phyloP scores from a whole-genome alignment of 1,140 invertebrate genomes.

The Leptoteleia sp. region DNA sequence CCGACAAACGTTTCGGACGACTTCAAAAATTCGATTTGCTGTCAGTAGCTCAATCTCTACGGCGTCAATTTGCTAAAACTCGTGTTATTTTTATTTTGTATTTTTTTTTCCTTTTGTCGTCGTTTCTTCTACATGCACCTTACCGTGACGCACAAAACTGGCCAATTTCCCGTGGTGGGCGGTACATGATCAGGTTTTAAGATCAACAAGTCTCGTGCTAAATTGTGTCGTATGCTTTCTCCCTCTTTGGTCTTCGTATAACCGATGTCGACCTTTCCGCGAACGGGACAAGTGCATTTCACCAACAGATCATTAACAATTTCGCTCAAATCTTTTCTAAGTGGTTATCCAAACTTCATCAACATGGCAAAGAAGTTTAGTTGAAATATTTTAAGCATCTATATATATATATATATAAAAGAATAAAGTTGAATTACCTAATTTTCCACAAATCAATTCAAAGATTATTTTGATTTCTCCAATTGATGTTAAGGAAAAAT shows the following conservation, averaged over 20 bases:
- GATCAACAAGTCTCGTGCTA: slow-evolving; percentile 45
- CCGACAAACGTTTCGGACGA: slow-evolving; percentile 13
- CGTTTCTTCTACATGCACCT: no score
- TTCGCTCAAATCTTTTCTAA: no score
- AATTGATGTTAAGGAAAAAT: no score
- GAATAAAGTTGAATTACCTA: no score
- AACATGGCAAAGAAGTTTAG: no score
- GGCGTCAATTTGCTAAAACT: slow-evolving; percentile 43
- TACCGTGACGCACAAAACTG: slow-evolving; percentile 45
- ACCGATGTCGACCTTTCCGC: slow-evolving; percentile 45
- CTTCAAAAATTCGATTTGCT: slow-evolving; percentile 17
- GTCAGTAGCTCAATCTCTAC: slow-evolving; percentile 1
- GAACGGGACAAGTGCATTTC: slow-evolving; percentile 44
- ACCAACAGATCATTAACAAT: slow-evolving; percentile 2
- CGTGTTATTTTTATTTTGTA: no score
- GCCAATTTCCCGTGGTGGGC: slow-evolving; percentile 51
- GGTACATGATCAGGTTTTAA: slow-evolving; percentile 42
- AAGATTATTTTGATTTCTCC: no score
- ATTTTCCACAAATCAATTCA: no score
- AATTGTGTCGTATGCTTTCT: slow-evolving; percentile 44
- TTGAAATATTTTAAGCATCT: no score
- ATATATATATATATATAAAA: no score
- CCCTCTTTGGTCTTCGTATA: slow-evolving; percentile 62
- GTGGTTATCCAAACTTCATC: no score
- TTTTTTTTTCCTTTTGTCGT: slow-evolving; percentile 24